Evolutionary conservation across 2,888 invertebrate genomes (phyloP).

Genomic region (Apamea sordens): DNA sequence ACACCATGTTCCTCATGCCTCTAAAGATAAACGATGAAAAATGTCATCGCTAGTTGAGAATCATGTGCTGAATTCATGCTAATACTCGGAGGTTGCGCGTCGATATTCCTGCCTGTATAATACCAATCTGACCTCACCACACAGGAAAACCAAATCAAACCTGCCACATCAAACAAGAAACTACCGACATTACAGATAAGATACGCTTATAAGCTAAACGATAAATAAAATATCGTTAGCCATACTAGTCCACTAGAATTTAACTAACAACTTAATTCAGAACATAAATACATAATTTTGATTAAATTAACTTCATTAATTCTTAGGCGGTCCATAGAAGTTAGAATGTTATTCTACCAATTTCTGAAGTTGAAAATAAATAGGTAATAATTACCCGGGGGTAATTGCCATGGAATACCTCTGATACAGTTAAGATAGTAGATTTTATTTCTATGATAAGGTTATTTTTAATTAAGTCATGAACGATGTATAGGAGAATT

Average conservation of each 20-base stretch:
- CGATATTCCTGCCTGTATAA: not conserved
- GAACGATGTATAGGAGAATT: conserved; percentile 47
- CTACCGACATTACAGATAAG: conserved; percentile 25
- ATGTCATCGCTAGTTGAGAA: too few relatives aligned
- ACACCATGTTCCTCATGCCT: too few relatives aligned
- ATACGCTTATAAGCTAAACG: conserved; percentile 9
- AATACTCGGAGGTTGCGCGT: too few relatives aligned
- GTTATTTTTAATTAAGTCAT: conserved; percentile 68
- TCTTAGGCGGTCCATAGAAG: conserved; percentile 35
- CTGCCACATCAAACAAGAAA: conserved; percentile 10
- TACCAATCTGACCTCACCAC: not conserved
- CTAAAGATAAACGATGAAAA: too few relatives aligned
- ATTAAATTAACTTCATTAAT: conserved; percentile 59
- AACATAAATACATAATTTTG: conserved; percentile 62
- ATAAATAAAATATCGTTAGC: conserved; percentile 37
- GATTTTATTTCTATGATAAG: conserved; percentile 62
- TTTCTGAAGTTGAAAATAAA: conserved; percentile 50
- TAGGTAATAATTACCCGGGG: conserved; percentile 55
- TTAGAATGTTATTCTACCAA: conserved; percentile 50
- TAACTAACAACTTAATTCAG: conserved; percentile 48
- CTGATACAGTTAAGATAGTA: conserved; percentile 61
- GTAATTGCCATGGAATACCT: conserved; percentile 73
- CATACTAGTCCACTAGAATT: conserved; percentile 30
- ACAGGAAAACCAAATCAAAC: conserved; percentile 16
- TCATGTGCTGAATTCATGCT: too few relatives aligned